phyloP scores from a whole-genome alignment of 2,113 vertebrate genomes.

The Gasterosteus aculeatus region DNA sequence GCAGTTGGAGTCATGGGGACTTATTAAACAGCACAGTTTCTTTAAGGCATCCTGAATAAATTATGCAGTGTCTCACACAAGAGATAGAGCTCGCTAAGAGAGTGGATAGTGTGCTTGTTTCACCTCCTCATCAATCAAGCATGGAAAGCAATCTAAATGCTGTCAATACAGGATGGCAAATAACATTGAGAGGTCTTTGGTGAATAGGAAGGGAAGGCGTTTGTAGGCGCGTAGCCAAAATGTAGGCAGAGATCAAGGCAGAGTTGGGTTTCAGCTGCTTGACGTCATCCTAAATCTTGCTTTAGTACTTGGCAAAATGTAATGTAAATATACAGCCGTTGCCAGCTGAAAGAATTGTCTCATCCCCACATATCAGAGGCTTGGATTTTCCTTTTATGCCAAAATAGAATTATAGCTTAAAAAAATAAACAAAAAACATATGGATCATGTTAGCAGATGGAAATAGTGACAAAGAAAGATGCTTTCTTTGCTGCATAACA shows the following conservation, averaged over 20 bases:
- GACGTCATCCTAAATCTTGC: constrained; percentile 38
- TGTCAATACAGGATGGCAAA: constrained; percentile 69
- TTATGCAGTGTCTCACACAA: constrained; percentile 49
- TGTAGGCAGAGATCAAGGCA: constrained; percentile 36
- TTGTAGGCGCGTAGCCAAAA: constrained; percentile 40
- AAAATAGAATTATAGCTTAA: constrained; percentile 18
- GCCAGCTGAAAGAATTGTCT: constrained; percentile 12
- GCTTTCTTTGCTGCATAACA: not conserved
- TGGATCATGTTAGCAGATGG: not conserved
- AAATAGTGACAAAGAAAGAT: not conserved
- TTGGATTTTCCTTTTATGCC: constrained; percentile 3
- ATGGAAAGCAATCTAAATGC: constrained; percentile 74
- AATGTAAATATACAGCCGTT: constrained; percentile 20
- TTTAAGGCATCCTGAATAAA: constrained; percentile 62
- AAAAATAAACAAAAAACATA: not conserved
- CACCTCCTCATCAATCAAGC: constrained; percentile 78
- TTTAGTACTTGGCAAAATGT: constrained; percentile 32
- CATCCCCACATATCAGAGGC: not conserved
- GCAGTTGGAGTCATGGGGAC: constrained; percentile 53
- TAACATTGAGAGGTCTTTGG: constrained; percentile 65
- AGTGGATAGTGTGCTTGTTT: constrained; percentile 57
- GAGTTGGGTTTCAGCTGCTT: constrained; percentile 27
- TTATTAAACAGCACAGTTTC: constrained; percentile 49
- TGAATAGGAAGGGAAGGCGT: constrained; percentile 26
- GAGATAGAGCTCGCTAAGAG: constrained; percentile 48